Percentiles rank a stretch among this genome's conserved stretches.
These are phyloP conservation scores for Nesometra sesokonis DNA, from an alignment of 35 echinoderm and acorn worm genomes.

Conservation along the genomic window DNA sequence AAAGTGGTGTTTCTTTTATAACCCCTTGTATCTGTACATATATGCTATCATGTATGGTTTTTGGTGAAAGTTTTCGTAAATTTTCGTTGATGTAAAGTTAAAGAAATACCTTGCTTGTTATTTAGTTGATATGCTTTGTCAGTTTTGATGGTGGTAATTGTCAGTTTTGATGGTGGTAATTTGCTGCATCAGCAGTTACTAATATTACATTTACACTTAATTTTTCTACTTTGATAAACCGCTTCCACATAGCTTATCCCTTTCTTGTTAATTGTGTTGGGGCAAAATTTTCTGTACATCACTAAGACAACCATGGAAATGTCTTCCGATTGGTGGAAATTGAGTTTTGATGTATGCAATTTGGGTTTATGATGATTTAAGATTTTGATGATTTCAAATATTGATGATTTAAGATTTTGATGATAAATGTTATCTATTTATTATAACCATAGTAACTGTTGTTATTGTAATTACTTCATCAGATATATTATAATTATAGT, in stretches of 20 bases:
- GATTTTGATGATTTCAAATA: no score
- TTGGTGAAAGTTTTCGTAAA: no score
- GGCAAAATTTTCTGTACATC: not conserved
- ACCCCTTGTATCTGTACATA: no score
- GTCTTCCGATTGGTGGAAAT: not conserved
- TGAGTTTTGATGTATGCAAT: not conserved
- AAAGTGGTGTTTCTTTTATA: no score
- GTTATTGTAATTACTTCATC: not conserved
- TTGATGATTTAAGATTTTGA: not conserved
- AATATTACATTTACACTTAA: not conserved
- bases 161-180: not conserved
- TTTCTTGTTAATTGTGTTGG: not conserved
- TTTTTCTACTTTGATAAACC: not conserved
- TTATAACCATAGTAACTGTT: not conserved
- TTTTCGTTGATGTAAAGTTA: no score
- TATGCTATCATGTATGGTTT: no score
- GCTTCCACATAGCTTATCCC: not conserved
- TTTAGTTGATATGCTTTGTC: not conserved
- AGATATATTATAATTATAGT: not conserved
- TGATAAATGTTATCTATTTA: no score
- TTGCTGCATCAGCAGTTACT: not conserved
- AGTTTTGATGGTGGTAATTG: not conserved
- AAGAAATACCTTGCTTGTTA: not conserved
- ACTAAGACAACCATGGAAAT: not conserved
- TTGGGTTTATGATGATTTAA: not conserved